phyloP scores from a whole-genome alignment of 1,140 invertebrate genomes.

The Metopolophium dirhodum region DNA sequence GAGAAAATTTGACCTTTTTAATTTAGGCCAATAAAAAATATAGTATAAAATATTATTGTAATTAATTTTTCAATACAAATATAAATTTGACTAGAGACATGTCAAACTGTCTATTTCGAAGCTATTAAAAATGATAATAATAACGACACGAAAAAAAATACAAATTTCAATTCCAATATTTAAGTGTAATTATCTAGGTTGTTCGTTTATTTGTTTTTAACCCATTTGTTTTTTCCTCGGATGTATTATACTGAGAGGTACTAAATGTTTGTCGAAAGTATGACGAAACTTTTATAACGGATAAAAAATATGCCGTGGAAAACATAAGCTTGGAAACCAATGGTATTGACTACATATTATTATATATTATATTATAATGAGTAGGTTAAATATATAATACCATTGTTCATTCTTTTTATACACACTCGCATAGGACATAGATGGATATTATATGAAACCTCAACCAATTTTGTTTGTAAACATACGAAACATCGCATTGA shows the following conservation, averaged over 20 bases:
- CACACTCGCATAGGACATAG: background rate
- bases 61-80: background rate
- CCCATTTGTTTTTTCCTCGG: too few species aligned
- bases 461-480: background rate
- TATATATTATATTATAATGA: background rate
- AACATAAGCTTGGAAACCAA: background rate
- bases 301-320: background rate
- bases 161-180: background rate
- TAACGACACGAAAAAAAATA: background rate
- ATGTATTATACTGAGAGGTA: background rate
- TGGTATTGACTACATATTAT: background rate
- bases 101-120: too few species aligned
- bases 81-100: background rate
- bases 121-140: background rate
- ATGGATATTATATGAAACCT: background rate
- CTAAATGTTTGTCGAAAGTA: background rate
- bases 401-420: background rate
- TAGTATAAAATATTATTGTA: background rate
- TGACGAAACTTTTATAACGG: background rate
- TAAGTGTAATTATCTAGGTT: background rate
- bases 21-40: background rate
- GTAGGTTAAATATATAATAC: background rate
- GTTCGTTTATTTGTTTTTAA: background rate
- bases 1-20: background rate
- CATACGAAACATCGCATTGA: background rate